Conservation (phyloP, 1,140 invertebrate species). For the Eupeodes corollae region DNA sequence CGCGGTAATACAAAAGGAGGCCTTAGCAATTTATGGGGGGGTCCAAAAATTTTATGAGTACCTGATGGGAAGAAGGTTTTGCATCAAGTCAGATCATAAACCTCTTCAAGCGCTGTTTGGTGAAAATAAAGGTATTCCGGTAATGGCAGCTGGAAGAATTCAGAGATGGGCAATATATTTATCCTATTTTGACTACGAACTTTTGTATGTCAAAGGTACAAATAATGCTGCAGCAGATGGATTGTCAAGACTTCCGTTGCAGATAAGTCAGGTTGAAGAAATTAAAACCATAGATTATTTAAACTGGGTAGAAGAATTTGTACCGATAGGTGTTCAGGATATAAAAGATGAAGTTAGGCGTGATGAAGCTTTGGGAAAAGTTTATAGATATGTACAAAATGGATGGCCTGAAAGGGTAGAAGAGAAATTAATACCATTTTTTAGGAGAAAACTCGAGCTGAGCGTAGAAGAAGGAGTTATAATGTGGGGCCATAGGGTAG, state of each 20-base stretch:
- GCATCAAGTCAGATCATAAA: slow-evolving; percentile 39
- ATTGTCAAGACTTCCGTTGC: slow-evolving; percentile 19
- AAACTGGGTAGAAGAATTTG: not conserved
- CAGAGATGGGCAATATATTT: slow-evolving; percentile 22
- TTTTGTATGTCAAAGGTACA: slow-evolving; percentile 18
- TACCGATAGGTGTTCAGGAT: not conserved
- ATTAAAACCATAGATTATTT: not conserved
- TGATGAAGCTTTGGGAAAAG: not conserved
- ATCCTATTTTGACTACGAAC: slow-evolving; percentile 16
- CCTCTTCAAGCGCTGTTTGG: slow-evolving; percentile 36
- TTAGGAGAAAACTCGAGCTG: not conserved
- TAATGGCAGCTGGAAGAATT: slow-evolving; percentile 17
- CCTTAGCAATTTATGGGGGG: slow-evolving; percentile 33
- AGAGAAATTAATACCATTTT: not conserved
- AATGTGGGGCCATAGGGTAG: slow-evolving; percentile 15
- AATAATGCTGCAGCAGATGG: slow-evolving; percentile 20
- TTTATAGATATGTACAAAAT: too few species aligned
- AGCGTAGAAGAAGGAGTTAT: not conserved
- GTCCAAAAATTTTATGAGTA: slow-evolving; percentile 35
- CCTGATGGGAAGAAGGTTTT: slow-evolving; percentile 36
- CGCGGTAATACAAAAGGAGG: slow-evolving; percentile 39
- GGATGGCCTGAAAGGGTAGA: not conserved
- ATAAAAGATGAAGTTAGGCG: not conserved
- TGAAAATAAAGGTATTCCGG: slow-evolving; percentile 23
- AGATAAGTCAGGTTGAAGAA: not conserved